phyloP scores from a whole-genome alignment of 2,888 invertebrate genomes.

The Lysandra coridon region DNA sequence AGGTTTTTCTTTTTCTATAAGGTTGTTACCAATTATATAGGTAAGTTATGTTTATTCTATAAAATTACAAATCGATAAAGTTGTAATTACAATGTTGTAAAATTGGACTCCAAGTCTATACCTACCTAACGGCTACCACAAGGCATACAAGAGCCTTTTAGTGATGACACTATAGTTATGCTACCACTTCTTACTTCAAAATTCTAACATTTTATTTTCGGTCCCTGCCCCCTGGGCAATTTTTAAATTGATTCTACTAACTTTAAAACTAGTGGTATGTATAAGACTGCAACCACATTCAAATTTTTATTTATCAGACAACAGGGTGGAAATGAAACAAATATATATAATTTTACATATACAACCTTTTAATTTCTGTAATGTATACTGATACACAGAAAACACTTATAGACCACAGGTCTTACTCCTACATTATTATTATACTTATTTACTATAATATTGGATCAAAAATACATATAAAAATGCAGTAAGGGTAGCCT shows the following conservation, averaged over 20 bases:
- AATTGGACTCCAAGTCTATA: no score
- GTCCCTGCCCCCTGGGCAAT: background rate
- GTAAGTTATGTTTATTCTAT: no score
- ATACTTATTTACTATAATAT: conserved; percentile 39
- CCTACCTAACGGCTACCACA: no score
- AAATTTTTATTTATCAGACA: background rate
- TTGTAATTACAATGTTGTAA: no score
- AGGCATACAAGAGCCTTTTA: no score
- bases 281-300: background rate
- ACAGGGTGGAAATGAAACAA: conserved; percentile 42
- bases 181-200: no score
- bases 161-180: no score
- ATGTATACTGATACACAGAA: conserved; percentile 45
- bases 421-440: conserved; percentile 55
- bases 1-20: no score
- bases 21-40: no score
- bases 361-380: conserved; percentile 44
- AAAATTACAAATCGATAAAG: no score
- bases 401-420: conserved; percentile 74
- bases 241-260: background rate
- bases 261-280: background rate
- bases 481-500: conserved; percentile 42
- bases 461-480: conserved; percentile 38
- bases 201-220: background rate
- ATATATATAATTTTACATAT: conserved; percentile 26